Evolutionary conservation across 2,797 vertebrate genomes (phyloP), one percentile per base, ranked within the genome.

Genomic region (Corythornis leucogaster): DNA sequence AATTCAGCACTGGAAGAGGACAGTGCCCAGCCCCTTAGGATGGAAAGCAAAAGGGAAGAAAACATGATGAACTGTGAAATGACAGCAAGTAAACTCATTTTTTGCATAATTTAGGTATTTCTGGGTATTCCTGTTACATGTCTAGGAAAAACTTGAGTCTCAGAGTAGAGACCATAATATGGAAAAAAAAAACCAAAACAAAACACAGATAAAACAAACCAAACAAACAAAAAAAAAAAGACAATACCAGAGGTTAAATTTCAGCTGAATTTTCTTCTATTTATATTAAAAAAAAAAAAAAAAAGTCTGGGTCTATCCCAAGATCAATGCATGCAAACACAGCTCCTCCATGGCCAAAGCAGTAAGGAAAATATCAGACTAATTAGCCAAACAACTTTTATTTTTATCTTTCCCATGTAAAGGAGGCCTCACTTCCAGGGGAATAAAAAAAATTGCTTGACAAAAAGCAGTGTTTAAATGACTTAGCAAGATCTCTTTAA

Each of bases 131-230:
- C 15, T 31, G 20, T 26, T 55, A 42, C 1, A 7, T 26, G 19
- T 85, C 57, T 45, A 45, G 30, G 17, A 22, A 83, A 90, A 77
- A 46, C 24, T 0, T 0, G 0, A 59, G 6, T 25, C 66, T 59
- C 62, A 77, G 9, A 7, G 0, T 6, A 46, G 38, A 48, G 2
- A 40, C 2, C 0, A 0, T 6, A 7, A 87, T 15, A 21, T 15
- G 13, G 25, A 22, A 24, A 58, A 33, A 33, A 40, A 79, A 24
- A 22, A 15, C 9, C 46, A 11, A 12, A 33, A 33, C 46, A 50
- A 14, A 50, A 14, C 48, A 51, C 19, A 46, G 25, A 8, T 14
- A 50, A 48, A 51, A 50, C 21, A 46, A 46, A 22, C 12, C 45
- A 46, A 46, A 46, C 45, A 20, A 10, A 51, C 45, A 46, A 46